Percentiles rank a stretch among this genome's conserved stretches.
Conservation (phyloP, 2,113 vertebrate genomes). For the Callocephalon fimbriatum region DNA sequence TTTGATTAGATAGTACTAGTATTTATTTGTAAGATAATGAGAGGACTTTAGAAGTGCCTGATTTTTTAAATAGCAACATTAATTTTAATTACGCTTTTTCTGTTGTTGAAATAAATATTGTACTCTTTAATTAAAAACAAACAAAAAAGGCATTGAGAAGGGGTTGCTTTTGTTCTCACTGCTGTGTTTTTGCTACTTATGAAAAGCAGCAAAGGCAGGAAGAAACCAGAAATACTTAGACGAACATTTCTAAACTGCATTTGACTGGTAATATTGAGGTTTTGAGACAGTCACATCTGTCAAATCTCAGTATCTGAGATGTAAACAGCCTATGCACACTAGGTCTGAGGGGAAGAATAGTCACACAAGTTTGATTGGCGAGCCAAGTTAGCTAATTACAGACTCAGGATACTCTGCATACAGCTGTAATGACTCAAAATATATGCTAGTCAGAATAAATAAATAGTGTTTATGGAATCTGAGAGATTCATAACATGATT, state of each 20-base stretch:
- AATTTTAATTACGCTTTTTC: not conserved
- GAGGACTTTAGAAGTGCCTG: not conserved
- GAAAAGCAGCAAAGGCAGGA: not conserved
- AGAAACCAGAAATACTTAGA: not conserved
- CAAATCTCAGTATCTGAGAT: not conserved
- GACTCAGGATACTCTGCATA: not conserved
- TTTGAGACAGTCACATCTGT: not conserved
- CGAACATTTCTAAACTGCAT: not conserved
- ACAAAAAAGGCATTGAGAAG: not conserved
- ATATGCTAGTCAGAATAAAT: not conserved
- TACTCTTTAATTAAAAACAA: not conserved
- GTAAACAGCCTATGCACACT: not conserved
- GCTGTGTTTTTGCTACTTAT: not conserved
- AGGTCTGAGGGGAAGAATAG: not conserved
- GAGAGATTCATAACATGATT: not conserved
- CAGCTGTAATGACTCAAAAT: not conserved
- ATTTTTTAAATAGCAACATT: not conserved
- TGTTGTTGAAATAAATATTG: not conserved
- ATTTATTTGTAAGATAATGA: not conserved
- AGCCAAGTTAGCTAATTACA: not conserved
- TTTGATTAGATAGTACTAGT: not conserved
- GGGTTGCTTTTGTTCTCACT: not conserved
- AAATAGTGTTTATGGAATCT: not conserved
- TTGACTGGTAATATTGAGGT: not conserved
- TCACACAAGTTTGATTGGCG: not conserved